Evolutionary conservation across 2,888 invertebrate genomes (phyloP), one percentile per base, ranked within the genome.

Genomic region (Chirona hameri): DNA sequence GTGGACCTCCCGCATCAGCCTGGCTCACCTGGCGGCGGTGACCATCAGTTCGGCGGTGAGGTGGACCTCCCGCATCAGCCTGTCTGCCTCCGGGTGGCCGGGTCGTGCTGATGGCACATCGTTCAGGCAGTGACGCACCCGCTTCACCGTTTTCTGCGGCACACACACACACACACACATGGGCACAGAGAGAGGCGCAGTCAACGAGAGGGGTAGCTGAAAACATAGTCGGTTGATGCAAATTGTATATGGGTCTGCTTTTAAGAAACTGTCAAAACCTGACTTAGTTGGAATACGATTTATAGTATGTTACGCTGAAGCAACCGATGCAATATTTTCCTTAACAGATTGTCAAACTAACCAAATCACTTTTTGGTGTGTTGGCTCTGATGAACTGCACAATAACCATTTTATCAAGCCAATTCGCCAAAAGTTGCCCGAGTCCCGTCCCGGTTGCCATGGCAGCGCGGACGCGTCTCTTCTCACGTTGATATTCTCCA

Each of bases 401-500:
- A 39, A 39, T 39, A 7, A 5, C 7, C 39, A 39, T 39, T 39
- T 39, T 5, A 39, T 39, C 39, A 39, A 39, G 39, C 39, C 2
- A 39, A 39, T 7, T 39, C 39, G 39, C 39, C 2, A 39, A 39
- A 39, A 39, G 39, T 39, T 39, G 2, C 39, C 39, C 39, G 39
- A 39, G 39, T 7, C 39, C 39, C 39, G 39, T 39, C 39, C 39
- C 39, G 7, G 39, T 39, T 7, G 39, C 39, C 39, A 39, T 39
- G 39, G 7, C 39, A 39, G 39, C 39, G 39, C 39, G 55, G 15
- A 18, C 55, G 1, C 14, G 55, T 24, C 60, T 60, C 60, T 60
- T 24, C 69, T 86, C 86, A 91, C 91, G 87, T 90, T 90, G 86
- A 92, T 90, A 29, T 90, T 87, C 85, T 91, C 91, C 29, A 89